Evolutionary conservation across 2,888 invertebrate genomes (phyloP).

Genomic region (Empis livida): DNA sequence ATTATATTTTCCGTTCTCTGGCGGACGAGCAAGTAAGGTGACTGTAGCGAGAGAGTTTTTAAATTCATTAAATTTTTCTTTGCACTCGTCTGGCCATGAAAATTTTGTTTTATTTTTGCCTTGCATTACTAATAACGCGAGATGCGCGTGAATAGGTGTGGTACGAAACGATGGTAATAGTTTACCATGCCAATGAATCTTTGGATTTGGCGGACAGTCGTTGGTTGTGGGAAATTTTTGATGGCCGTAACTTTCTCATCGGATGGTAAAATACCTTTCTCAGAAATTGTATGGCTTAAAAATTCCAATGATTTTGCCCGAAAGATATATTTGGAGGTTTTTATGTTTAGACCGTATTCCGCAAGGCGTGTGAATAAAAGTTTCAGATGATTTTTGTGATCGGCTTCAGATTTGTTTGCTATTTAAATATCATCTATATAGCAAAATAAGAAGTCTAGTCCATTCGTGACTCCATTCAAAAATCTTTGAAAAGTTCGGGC

Average conservation of each 20-base stretch:
- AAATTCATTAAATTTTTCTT: background rate
- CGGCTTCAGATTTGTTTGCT: constrained; percentile 9
- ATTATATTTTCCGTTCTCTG: background rate
- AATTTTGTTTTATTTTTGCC: background rate
- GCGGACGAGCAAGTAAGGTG: constrained; percentile 6
- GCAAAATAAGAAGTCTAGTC: constrained; percentile 12
- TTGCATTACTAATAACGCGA: background rate
- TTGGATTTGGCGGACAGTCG: background rate
- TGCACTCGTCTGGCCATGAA: background rate
- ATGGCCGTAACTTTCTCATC: constrained; percentile 4
- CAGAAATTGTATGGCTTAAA: background rate
- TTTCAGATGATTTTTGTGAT: constrained; percentile 13
- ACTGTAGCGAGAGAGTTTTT: background rate
- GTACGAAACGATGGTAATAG: constrained; percentile 6
- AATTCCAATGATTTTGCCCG: background rate
- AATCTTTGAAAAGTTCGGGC: constrained; percentile 22
- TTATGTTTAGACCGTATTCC: constrained; percentile 14
- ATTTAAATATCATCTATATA: constrained; percentile 19
- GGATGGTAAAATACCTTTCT: constrained; percentile 1
- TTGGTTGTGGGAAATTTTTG: background rate
- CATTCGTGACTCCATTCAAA: constrained; percentile 17
- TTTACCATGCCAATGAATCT: constrained; percentile 10
- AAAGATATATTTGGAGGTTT: constrained; percentile 6
- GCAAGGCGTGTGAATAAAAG: constrained; percentile 12
- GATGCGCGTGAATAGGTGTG: background rate